Evolutionary conservation across 2,797 vertebrate genomes (phyloP).

Genomic region (Paguma larvata): DNA sequence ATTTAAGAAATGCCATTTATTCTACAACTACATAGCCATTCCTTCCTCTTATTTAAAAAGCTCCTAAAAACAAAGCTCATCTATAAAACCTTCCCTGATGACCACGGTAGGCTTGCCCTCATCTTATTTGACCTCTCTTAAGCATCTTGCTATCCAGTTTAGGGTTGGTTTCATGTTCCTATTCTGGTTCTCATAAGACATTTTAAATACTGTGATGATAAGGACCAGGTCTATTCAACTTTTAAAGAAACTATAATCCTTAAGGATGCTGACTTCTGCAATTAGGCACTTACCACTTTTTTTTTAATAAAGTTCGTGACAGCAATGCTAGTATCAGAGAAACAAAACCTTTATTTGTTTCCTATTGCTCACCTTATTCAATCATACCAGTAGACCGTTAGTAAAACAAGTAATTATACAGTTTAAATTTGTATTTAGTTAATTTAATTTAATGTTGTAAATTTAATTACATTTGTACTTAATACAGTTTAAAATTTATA

Average conservation of each 20-base stretch:
- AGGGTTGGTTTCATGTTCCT: not conserved
- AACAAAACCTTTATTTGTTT: not conserved
- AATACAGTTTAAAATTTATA: no score
- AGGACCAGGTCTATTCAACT: not conserved
- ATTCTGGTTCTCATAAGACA: not conserved
- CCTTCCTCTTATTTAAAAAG: not conserved
- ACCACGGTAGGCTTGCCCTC: not conserved
- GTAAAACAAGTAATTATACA: not conserved
- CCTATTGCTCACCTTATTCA: not conserved
- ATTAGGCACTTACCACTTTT: not conserved
- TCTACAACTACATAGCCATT: not conserved
- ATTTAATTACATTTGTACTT: no score
- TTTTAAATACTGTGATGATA: not conserved
- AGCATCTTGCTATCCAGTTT: not conserved
- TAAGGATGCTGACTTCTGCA: conserved; percentile 18
- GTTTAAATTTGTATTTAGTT: not conserved
- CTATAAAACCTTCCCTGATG: not conserved
- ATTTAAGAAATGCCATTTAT: not conserved
- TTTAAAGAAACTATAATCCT: not conserved
- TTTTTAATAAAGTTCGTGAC: conserved; percentile 16
- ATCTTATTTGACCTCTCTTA: not conserved
- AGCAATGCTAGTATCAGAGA: not conserved
- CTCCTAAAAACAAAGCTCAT: conserved; percentile 14
- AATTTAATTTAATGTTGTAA: not conserved
- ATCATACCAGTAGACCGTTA: not conserved